Evolutionary conservation across 2,797 vertebrate species (phyloP), one percentile per base, ranked within the genome.

Genomic region (Dermochelys coriacea): DNA sequence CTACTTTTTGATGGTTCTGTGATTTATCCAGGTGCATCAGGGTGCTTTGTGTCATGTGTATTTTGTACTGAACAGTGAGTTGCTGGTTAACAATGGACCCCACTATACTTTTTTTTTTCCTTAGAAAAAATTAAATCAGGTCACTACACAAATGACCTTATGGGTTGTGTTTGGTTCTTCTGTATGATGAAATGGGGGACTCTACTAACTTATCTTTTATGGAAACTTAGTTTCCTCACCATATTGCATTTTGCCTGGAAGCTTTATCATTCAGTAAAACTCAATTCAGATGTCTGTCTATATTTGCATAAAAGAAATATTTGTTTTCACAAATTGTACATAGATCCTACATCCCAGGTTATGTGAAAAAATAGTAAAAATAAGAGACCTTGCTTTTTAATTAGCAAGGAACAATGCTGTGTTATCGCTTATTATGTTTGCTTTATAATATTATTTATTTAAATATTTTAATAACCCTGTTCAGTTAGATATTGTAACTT

Each of bases 281-380:
- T 85, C 51, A 29, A 37, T 88, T 88, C 68, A 84, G 52, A 71
- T 54, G 45, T 57, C 80, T 86, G 79, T 34, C 55, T 82, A 2
- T 47, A 71, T 94, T 78, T 93, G 27, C 83, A 90, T 92, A 84
- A 86, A 64, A 91, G 85, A 96, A 94, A 85, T 91, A 82, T 80
- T 75, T 90, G 49, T 79, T 27, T 77, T 85, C 49, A n/a, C 75
- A 88, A 84, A 77, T 41, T 92, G 71, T 80, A n/a, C 55, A 84
- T 59, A 18, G 49, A 61, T 57, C 80, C 34, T 61, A 74, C 41
- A 79, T 52, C 45, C 52, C n/a, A 80, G 50, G 85, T 77, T 51
- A 57, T 74, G n/a, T 51, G 77, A 68, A 55, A 79, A 87, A 84
- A 75, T 47, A 51, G 50, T 18, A 94, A 93, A 95, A 95, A 51